Percentiles rank a stretch among this genome's conserved stretches.
Conservation (phyloP, 64 coral and sea anemone genomes). For the Pocillopora verrucosa region DNA sequence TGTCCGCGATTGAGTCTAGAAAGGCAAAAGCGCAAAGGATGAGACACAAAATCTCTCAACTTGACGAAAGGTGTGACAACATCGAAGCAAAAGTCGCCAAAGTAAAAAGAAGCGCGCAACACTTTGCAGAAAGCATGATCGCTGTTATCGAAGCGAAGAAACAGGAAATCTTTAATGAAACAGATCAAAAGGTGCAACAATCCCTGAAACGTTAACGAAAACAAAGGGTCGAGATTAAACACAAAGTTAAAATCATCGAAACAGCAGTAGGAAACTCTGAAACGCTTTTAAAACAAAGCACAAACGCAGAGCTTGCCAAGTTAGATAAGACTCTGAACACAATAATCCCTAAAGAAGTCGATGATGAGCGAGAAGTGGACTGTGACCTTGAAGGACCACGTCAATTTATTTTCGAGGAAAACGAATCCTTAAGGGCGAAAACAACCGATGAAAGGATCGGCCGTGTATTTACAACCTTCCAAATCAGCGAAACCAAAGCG, state of each 20-base stretch:
- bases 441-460: neutral
- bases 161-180: neutral
- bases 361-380: neutral
- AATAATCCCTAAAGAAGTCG: neutral
- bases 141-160: neutral
- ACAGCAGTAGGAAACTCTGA: neutral
- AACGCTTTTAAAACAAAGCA: neutral
- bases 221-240: neutral
- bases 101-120: neutral
- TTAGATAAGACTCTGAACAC: neutral
- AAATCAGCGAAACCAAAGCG: neutral
- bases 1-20: neutral
- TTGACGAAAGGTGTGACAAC: neutral
- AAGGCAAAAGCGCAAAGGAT: neutral
- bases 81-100: neutral
- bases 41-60: neutral
- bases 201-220: neutral
- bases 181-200: neutral
- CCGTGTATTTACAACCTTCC: neutral
- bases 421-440: neutral
- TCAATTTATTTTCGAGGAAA: neutral
- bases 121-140: neutral
- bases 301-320: neutral
- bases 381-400: neutral
- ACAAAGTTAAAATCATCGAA: neutral